These are phyloP conservation scores for Chromoteleia sp. DNA, from an alignment of 2,888 invertebrate species.

Conservation along the genomic window DNA sequence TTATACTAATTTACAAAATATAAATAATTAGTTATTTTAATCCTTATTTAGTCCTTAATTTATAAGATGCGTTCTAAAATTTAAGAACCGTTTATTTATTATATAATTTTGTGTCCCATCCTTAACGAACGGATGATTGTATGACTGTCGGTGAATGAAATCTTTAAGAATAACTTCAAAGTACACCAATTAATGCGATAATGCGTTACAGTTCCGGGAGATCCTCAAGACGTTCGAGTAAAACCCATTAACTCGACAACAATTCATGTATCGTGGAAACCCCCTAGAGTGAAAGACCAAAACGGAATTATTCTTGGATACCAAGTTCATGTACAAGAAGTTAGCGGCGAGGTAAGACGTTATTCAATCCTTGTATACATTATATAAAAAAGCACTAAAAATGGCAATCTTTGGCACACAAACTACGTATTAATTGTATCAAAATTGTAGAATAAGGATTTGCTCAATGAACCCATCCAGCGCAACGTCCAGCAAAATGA, in stretches of 20 bases:
- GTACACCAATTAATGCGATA: constrained; percentile 74
- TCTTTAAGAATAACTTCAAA: constrained; percentile 39
- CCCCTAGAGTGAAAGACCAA: constrained; percentile 95
- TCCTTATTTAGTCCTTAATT: constrained; percentile 22
- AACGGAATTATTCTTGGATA: constrained; percentile 98
- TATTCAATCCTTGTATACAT: neutral
- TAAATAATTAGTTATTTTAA: no score
- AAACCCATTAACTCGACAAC: constrained; percentile 97
- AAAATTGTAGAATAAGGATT: constrained; percentile 86
- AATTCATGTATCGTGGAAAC: constrained; percentile 97
- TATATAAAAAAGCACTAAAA: no score
- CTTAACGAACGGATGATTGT: constrained; percentile 67
- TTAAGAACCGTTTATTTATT: constrained; percentile 54
- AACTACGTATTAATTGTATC: no score
- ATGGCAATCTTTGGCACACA: no score
- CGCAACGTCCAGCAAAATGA: constrained; percentile 93
- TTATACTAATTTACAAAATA: neutral
- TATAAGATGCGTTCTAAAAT: constrained; percentile 59
- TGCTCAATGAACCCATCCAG: constrained; percentile 94
- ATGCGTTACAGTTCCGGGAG: constrained; percentile 95
- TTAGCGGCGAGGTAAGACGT: constrained; percentile 90
- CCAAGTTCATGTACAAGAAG: constrained; percentile 97
- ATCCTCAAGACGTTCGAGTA: constrained; percentile 96
- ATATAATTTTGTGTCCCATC: constrained; percentile 60
- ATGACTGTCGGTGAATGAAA: constrained; percentile 72